A percentile compares a stretch with the other conserved stretches of the same genome.
Evolutionary conservation across 2,888 invertebrate species (phyloP).

Genomic region (Diarsia brunnea): DNA sequence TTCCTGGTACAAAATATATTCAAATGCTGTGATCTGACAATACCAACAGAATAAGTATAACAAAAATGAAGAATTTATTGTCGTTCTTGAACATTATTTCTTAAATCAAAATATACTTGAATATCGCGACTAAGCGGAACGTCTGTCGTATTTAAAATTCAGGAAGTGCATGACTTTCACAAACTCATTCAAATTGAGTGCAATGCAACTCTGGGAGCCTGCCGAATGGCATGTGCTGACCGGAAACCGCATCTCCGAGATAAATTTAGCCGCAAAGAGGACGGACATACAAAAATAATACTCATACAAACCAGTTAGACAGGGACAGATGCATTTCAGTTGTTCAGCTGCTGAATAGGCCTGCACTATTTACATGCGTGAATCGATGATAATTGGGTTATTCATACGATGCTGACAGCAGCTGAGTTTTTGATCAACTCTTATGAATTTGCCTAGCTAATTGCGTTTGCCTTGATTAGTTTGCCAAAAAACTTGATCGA

Average conservation of each 20-base stretch:
- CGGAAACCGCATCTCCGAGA: conserved; percentile 86
- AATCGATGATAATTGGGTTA: conserved; percentile 76
- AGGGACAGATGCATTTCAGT: conserved; percentile 69
- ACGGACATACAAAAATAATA: conserved; percentile 74
- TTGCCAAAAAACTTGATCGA: not conserved
- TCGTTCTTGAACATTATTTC: not conserved
- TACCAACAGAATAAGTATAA: not conserved
- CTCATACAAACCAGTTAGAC: conserved; percentile 65
- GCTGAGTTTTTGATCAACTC: conserved; percentile 60
- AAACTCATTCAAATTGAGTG: conserved; percentile 76
- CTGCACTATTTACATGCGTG: conserved; percentile 71
- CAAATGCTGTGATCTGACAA: not conserved
- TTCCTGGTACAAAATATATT: conserved; percentile 16
- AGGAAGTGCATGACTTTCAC: conserved; percentile 73
- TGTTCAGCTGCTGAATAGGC: conserved; percentile 66
- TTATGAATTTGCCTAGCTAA: conserved; percentile 35
- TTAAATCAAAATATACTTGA: not conserved
- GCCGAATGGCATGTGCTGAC: conserved; percentile 76
- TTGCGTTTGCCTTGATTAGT: conserved; percentile 26
- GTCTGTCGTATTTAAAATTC: conserved; percentile 43
- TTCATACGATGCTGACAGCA: conserved; percentile 65
- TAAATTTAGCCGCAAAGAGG: conserved; percentile 86
- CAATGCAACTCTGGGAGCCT: conserved; percentile 74
- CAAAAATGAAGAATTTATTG: not conserved
- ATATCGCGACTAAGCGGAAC: conserved; percentile 9